These are phyloP conservation scores for Andrena haemorrhoa DNA, from an alignment of 2,888 invertebrate genomes.

Conservation along the genomic window DNA sequence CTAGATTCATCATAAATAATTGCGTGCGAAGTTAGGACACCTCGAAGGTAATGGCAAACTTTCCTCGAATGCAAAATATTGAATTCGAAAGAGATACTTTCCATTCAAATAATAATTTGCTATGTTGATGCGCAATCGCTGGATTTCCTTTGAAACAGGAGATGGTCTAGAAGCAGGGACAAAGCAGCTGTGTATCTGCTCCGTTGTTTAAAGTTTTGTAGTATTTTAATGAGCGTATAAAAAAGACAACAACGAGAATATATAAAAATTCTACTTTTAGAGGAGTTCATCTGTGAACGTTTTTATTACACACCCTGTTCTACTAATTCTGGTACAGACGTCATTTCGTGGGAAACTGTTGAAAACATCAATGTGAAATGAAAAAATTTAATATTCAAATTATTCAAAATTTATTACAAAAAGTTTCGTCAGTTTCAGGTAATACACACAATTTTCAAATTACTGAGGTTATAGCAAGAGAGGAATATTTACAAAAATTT, in stretches of 20 bases:
- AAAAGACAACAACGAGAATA: background rate
- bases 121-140: constrained; percentile 22
- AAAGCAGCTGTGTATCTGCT: background rate
- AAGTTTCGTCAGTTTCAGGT: too few species aligned
- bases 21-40: background rate
- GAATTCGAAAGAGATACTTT: background rate
- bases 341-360: too few species aligned
- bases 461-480: too few species aligned
- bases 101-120: constrained; percentile 17
- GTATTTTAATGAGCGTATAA: too few species aligned
- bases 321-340: too few species aligned
- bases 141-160: background rate
- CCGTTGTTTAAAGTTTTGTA: background rate
- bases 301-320: too few species aligned
- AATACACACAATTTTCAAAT: too few species aligned
- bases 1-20: background rate
- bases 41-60: background rate
- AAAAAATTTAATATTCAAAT: too few species aligned
- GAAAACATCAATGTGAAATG: too few species aligned
- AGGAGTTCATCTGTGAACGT: background rate
- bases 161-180: background rate
- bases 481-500: too few species aligned
- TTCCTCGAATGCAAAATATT: background rate
- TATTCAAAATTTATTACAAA: too few species aligned
- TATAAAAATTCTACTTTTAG: background rate